A percentile compares a stretch with the other conserved stretches of the same genome.
phyloP scores from a whole-genome alignment of 2,113 vertebrate species.

The Mastomys natalensis region DNA sequence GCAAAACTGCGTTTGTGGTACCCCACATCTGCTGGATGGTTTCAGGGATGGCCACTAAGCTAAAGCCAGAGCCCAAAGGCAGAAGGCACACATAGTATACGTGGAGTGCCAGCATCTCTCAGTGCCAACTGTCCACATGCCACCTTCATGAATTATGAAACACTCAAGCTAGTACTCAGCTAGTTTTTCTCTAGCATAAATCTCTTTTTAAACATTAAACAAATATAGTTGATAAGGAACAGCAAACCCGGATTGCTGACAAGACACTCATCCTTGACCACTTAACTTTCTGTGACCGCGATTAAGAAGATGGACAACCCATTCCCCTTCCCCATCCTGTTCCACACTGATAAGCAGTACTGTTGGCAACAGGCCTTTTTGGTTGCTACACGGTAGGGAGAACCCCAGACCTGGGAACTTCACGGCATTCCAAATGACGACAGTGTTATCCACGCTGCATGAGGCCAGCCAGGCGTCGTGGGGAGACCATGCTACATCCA shows the following conservation, averaged over 20 bases:
- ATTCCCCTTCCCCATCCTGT: neutral
- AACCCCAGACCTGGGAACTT: constrained; percentile 95
- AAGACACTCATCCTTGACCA: neutral
- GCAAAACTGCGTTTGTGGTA: constrained; percentile 1
- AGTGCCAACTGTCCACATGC: neutral
- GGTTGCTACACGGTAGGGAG: neutral
- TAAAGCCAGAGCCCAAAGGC: neutral
- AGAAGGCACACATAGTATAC: neutral
- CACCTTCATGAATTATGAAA: neutral
- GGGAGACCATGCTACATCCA: constrained; percentile 99
- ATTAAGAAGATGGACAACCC: neutral
- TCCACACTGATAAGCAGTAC: neutral
- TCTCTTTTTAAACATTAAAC: constrained; percentile 47
- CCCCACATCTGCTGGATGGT: neutral
- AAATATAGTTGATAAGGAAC: neutral
- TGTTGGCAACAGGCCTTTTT: neutral
- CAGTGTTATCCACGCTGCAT: constrained; percentile 99
- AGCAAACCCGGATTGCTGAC: neutral
- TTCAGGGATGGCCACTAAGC: neutral
- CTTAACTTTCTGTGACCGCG: neutral
- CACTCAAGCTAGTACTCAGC: neutral
- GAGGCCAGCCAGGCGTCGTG: constrained; percentile 98
- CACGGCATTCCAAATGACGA: constrained; percentile 98
- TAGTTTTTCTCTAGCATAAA: constrained; percentile 17
- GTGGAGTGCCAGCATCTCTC: too few relatives aligned